Base-by-base conservation (phyloP, 2,888 invertebrate genomes). In the Ptilodon capucinus region DNA sequence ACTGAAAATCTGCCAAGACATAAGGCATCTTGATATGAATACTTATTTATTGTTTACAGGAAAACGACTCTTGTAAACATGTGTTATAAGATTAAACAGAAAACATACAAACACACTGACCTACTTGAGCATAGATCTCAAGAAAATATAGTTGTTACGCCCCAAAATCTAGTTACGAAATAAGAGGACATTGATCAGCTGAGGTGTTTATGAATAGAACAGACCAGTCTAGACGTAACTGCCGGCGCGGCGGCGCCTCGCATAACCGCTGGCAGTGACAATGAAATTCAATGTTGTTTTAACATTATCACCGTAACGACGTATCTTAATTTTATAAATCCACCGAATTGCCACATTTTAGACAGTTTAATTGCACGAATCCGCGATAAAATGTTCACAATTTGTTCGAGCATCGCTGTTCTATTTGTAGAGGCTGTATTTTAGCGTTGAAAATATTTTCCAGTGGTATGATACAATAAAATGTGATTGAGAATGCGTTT, bases 191-290 rank as follows among this genome's bases (percentile, higher is more conserved):
- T 35, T 19, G 18, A 56, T 64, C 58, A 61, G 50, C 56, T 51
- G 60, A 46, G 38, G 34, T 18, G 40, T 51, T 38, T 68, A 67
- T 60, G 61, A 64, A 70, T 70, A 73, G 52, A 57, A 52, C 48
- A 73, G 67, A 64, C 68, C 13, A 39, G 71, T 69, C 71, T 75
- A 71, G 71, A 71, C 71, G 44, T 55, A 46, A 54, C 63, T 55
- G 59, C 59, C 50, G 45, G 57, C 59, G 57, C 59, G 32, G 30
- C 34, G 64, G 53, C 60, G 55, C 51, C 46, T 42, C 45, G 50
- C 50, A 51, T 48, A 60, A 46, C 42, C 46, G 44, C 44, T 66
- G 70, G 62, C 72, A 71, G 51, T 73, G 74, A 67, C 74, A 75
- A 64, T 72, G 68, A 71, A 71, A 68, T 44, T 44, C 30, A 39